A percentile compares a stretch with the other conserved stretches of the same genome.
These are phyloP conservation scores for Siphlonurus alternatus DNA, from an alignment of 2,888 invertebrate genomes.

Conservation along the genomic window DNA sequence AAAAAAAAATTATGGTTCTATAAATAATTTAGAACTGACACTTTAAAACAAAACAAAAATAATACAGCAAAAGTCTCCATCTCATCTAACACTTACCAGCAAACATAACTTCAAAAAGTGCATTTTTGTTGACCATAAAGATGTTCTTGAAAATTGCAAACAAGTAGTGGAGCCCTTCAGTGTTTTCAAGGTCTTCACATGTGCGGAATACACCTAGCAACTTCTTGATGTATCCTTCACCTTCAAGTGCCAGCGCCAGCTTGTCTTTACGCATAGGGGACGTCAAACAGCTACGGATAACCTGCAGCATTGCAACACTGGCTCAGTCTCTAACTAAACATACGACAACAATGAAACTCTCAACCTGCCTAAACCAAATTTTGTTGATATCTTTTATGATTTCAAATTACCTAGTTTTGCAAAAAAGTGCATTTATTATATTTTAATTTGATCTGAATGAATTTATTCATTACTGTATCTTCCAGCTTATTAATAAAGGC, in stretches of 20 bases:
- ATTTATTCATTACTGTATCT: too few species aligned
- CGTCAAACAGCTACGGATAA: constrained; percentile 73
- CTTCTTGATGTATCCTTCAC: constrained; percentile 89
- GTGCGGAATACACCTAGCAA: constrained; percentile 88
- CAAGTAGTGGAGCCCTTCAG: constrained; percentile 84
- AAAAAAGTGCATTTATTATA: too few species aligned
- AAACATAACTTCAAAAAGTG: constrained; percentile 95
- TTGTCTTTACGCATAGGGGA: constrained; percentile 88
- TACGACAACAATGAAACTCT: not conserved
- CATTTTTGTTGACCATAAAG: constrained; percentile 94
- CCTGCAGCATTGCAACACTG: too few species aligned
- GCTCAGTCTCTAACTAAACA: not conserved
- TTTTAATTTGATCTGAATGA: too few species aligned
- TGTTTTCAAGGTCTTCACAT: constrained; percentile 93
- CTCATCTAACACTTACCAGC: too few species aligned
- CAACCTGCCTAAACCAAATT: not conserved
- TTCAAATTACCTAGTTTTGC: too few species aligned
- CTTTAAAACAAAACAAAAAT: too few species aligned
- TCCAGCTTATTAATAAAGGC: too few species aligned
- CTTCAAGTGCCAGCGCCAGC: constrained; percentile 80
- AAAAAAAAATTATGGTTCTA: too few species aligned
- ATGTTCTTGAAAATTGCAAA: constrained; percentile 98
- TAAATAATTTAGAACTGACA: too few species aligned
- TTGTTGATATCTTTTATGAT: too few species aligned
- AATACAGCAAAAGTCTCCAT: too few species aligned